Evolutionary conservation across 2,888 invertebrate genomes (phyloP).

Genomic region (Blera fallax): DNA sequence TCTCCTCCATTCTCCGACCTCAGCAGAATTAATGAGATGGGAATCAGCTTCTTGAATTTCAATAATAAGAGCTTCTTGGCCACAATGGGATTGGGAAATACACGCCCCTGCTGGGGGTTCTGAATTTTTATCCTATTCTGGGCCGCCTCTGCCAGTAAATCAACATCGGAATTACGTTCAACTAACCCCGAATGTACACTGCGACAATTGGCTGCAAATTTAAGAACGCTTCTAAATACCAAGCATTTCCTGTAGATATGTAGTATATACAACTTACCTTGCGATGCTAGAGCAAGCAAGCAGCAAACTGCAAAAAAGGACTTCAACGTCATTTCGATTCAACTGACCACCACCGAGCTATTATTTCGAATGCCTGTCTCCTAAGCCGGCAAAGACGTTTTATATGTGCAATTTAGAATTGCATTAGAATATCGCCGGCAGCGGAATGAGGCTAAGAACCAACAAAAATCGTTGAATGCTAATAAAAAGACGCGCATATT

Average conservation of each 20-base stretch:
- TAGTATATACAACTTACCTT: slow-evolving; percentile 11
- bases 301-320: slow-evolving; percentile 14
- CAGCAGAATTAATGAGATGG: slow-evolving; percentile 78
- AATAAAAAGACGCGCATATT: slow-evolving; percentile 39
- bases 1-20: slow-evolving; percentile 78
- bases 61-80: slow-evolving; percentile 79
- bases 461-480: slow-evolving; percentile 7
- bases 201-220: slow-evolving; percentile 20
- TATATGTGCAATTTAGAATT: slow-evolving; percentile 37
- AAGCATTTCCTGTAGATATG: not conserved
- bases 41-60: slow-evolving; percentile 79
- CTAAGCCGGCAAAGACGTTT: slow-evolving; percentile 17
- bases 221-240: not conserved
- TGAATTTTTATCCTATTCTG: not conserved
- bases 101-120: slow-evolving; percentile 71
- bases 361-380: slow-evolving; percentile 19
- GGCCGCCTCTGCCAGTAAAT: slow-evolving; percentile 31
- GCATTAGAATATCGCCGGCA: slow-evolving; percentile 32
- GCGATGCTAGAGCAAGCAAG: slow-evolving; percentile 23
- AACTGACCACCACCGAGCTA: slow-evolving; percentile 14
- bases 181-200: slow-evolving; percentile 15
- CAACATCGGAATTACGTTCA: slow-evolving; percentile 34
- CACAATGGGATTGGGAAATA: slow-evolving; percentile 78
- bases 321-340: slow-evolving; percentile 23
- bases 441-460: not conserved